Evolutionary conservation across 2,113 vertebrate genomes (phyloP).

Genomic region (Pterocles orientalis): DNA sequence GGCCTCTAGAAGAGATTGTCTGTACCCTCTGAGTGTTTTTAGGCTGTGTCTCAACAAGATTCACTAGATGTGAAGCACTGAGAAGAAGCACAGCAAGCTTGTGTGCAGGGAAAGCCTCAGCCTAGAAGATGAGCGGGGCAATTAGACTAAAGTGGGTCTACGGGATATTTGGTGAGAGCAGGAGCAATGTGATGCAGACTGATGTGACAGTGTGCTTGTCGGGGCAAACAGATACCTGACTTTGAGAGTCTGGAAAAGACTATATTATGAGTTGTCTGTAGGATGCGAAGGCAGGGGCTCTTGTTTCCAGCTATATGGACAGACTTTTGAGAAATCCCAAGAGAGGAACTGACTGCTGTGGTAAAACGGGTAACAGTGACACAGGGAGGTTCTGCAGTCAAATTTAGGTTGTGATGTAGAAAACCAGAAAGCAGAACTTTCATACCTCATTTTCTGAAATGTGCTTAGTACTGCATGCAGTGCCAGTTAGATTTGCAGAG

Average conservation of each 20-base stretch:
- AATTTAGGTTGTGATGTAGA: constrained; percentile 20
- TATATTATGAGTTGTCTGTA: neutral
- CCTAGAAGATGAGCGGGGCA: neutral
- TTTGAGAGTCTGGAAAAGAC: neutral
- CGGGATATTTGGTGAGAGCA: neutral
- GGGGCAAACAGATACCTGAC: neutral
- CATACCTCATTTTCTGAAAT: neutral
- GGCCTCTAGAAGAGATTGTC: neutral
- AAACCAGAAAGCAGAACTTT: constrained; percentile 44
- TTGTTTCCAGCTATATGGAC: neutral
- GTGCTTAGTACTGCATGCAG: neutral
- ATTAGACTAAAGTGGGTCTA: neutral
- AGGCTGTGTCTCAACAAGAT: neutral
- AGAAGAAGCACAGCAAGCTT: neutral
- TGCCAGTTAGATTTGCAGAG: neutral
- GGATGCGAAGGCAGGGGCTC: neutral
- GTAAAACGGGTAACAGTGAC: neutral
- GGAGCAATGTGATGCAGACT: neutral
- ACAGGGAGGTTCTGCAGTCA: neutral
- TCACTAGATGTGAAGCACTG: neutral
- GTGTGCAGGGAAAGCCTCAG: neutral
- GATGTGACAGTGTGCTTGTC: neutral
- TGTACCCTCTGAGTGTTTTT: neutral
- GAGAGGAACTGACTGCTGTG: constrained; percentile 15
- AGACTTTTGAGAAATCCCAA: constrained; percentile 1